These are phyloP conservation scores for Melanerpes formicivorus DNA, from an alignment of 2,113 vertebrate species.

Conservation along the genomic window DNA sequence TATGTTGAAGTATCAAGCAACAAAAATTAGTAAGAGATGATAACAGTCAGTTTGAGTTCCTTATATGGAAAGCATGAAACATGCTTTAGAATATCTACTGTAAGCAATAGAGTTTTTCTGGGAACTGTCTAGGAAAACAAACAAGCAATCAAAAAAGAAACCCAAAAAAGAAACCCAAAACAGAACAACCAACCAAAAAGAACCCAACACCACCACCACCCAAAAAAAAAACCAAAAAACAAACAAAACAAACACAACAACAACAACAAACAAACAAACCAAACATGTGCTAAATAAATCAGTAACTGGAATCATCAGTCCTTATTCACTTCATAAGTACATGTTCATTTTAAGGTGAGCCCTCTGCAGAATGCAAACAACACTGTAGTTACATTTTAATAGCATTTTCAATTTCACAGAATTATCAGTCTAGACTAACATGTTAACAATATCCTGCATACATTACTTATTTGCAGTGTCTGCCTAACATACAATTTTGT, in stretches of 20 bases:
- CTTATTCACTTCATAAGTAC: not conserved
- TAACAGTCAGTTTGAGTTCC: not conserved
- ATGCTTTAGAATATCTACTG: not conserved
- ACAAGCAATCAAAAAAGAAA: too few species aligned
- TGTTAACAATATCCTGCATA: not conserved
- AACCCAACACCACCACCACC: too few species aligned
- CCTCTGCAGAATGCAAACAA: accelerated
- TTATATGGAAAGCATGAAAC: not conserved
- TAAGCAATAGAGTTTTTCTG: not conserved
- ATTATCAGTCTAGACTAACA: not conserved
- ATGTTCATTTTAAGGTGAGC: not conserved
- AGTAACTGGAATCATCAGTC: not conserved
- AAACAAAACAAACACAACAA: too few species aligned
- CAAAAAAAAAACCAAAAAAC: too few species aligned
- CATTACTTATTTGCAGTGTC: not conserved
- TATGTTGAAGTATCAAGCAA: not conserved
- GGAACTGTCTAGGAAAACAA: not conserved
- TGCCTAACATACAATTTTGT: accelerated
- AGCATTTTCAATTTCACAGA: not conserved
- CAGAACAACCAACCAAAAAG: too few species aligned
- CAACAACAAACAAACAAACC: too few species aligned
- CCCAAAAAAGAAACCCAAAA: too few species aligned
- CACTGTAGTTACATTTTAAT: not conserved
- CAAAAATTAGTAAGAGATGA: not conserved
- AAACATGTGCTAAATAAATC: not conserved